phyloP scores from a whole-genome alignment of 2,113 vertebrate species.

The Procavia capensis region DNA sequence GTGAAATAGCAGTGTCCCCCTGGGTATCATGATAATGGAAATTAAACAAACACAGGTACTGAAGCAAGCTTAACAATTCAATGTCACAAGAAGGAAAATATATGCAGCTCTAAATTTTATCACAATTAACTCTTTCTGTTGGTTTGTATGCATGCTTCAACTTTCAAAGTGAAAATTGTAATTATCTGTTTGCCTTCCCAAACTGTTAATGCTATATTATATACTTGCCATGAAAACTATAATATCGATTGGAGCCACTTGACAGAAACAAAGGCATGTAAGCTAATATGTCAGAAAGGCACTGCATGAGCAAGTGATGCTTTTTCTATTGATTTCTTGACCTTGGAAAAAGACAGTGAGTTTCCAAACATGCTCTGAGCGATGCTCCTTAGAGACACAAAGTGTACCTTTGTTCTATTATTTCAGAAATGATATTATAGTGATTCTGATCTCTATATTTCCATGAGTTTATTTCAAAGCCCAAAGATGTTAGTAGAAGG shows the following conservation, averaged over 20 bases:
- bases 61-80: conserved; percentile 77
- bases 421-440: conserved; percentile 29
- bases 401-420: neutral
- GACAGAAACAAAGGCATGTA: conserved; percentile 36
- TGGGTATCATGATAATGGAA: conserved; percentile 79
- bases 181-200: conserved; percentile 62
- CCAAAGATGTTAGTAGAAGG: too few species aligned
- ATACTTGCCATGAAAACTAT: conserved; percentile 47
- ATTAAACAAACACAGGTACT: conserved; percentile 81
- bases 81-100: conserved; percentile 45
- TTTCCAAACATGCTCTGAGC: conserved; percentile 29
- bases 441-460: neutral
- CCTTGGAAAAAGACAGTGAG: conserved; percentile 46
- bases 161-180: conserved; percentile 57
- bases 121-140: conserved; percentile 21
- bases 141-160: conserved; percentile 11
- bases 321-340: conserved; percentile 71
- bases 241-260: conserved; percentile 57
- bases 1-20: conserved; percentile 74
- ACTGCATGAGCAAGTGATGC: conserved; percentile 25
- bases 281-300: conserved; percentile 8
- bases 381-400: neutral
- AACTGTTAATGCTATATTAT: conserved; percentile 69
- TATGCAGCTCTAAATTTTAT: conserved; percentile 52
- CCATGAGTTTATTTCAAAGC: neutral